Percentiles rank a stretch among this genome's conserved stretches.
phyloP scores from a whole-genome alignment of 2,888 invertebrate genomes.

The Malacosoma neustria region DNA sequence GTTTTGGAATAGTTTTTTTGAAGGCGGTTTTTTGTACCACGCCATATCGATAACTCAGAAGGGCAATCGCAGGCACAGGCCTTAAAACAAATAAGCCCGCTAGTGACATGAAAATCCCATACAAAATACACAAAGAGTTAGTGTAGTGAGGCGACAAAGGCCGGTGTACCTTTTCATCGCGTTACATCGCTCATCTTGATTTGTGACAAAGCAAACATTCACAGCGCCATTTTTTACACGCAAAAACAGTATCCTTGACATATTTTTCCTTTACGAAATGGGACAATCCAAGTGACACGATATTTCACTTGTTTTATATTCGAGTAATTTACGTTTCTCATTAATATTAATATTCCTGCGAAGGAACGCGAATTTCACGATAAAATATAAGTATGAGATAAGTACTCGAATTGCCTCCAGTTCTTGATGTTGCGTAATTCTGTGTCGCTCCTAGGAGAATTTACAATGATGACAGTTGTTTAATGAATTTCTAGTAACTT shows the following conservation, averaged over 20 bases:
- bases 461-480: no score
- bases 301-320: background rate
- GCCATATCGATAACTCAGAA: no score
- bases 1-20: no score
- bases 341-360: background rate
- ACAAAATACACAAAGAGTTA: constrained; percentile 28
- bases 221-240: constrained; percentile 26
- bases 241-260: constrained; percentile 32
- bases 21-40: no score
- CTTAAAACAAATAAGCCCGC: no score
- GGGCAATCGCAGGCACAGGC: no score
- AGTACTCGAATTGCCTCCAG: background rate
- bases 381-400: constrained; percentile 1
- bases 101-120: constrained; percentile 27
- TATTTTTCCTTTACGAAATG: constrained; percentile 16
- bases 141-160: constrained; percentile 41
- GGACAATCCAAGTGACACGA: background rate
- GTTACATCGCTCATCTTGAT: constrained; percentile 36
- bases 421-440: background rate
- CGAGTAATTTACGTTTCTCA: background rate
- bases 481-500: no score
- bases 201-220: constrained; percentile 41
- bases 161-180: constrained; percentile 28
- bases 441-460: no score
- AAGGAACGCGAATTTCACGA: background rate